Evolutionary conservation across 2,113 vertebrate species (phyloP), one percentile per base, ranked within the genome.

Genomic region (Orientallactaga bullata): DNA sequence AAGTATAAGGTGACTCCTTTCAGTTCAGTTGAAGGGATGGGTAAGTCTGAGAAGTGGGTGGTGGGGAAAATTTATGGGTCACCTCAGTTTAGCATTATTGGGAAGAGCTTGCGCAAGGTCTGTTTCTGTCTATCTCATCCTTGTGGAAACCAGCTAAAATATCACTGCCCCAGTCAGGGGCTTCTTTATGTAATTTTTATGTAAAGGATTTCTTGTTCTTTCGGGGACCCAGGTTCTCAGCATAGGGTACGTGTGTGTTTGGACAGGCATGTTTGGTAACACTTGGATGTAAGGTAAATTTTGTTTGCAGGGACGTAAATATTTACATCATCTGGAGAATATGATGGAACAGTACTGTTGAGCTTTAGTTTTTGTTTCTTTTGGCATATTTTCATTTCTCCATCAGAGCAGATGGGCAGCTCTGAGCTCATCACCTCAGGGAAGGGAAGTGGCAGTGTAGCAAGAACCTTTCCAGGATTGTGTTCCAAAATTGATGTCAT

Each of bases 391-490:
- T 86, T 66, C 66, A 66, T 69, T 26, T 93, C 81, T 58, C 78
- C 37, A 16, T 80, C 78, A 84, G 85, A 97, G 92, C 96, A 96
- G 95, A 95, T 96, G 95, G 95, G 83, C 73, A 93, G 30, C 63
- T 89, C 84, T 94, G 87, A 91, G 89, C 93, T 96, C 91, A 95
- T 91, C 91, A 91, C 93, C 89, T 90, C 13, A 3, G 93, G 95
- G 89, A 95, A 91, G 66, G 94, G 93, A 97, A 93, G 65, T 93
- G 89, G 61, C 55, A 71, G 42, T 2, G 26, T 51, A 81, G 79
- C 71, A 88, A 74, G 83, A 88, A 8, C 32, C 69, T 96, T 74
- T 91, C 61, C 58, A 78, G 87, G 84, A 24, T 4, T 84, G 42
- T 76, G 72, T 91, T 95, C 86, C 94, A 89, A 96, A 96, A 66